These are phyloP conservation scores for Sycobia sp. DNA, from an alignment of 1,140 invertebrate genomes.

Conservation along the genomic window DNA sequence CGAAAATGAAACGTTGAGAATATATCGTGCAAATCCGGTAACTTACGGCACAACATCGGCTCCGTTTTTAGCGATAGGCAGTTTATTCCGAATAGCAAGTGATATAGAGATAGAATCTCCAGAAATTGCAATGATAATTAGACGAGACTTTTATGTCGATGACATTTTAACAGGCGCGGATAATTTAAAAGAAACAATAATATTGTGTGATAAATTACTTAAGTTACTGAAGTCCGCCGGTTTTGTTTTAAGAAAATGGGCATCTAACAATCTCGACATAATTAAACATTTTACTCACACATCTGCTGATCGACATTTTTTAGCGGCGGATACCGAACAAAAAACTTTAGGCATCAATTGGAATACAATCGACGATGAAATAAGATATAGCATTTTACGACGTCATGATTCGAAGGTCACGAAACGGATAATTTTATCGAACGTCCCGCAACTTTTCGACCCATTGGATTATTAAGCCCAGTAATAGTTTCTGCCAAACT, in stretches of 20 bases:
- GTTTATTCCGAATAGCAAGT: constrained; percentile 28
- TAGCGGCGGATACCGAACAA: background rate
- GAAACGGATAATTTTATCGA: constrained; percentile 33
- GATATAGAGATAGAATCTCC: constrained; percentile 22
- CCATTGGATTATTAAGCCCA: constrained; percentile 38
- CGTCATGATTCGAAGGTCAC: background rate
- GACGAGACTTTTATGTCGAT: constrained; percentile 37
- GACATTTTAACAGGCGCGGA: no score
- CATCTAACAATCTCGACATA: constrained; percentile 23
- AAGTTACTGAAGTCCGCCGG: background rate
- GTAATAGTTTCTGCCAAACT: constrained; percentile 37
- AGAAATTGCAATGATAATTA: constrained; percentile 32
- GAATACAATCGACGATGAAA: no score
- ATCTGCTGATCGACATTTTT: background rate
- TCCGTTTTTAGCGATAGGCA: no score
- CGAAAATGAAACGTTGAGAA: background rate
- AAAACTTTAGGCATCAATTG: background rate
- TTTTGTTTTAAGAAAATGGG: constrained; percentile 40
- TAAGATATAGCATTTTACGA: background rate
- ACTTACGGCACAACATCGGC: no score
- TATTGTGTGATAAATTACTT: background rate
- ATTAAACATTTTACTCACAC: background rate
- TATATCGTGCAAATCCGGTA: constrained; percentile 27
- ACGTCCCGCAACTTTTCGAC: constrained; percentile 40
- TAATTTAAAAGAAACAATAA: background rate